Percentiles rank a stretch among this genome's conserved stretches.
These are phyloP conservation scores for Ophion costatus DNA, from an alignment of 2,888 invertebrate genomes.

Conservation along the genomic window DNA sequence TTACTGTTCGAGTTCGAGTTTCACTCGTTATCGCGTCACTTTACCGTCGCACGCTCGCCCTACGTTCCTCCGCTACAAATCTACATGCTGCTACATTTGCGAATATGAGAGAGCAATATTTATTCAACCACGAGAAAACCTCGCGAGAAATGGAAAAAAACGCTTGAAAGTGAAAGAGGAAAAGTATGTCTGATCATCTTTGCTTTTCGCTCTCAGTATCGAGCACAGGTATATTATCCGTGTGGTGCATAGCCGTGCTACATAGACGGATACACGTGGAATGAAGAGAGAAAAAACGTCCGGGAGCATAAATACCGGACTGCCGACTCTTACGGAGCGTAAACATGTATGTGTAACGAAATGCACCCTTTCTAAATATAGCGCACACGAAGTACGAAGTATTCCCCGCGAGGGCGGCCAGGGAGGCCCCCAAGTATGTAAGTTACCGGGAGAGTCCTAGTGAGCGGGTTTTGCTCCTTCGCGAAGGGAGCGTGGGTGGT, in stretches of 20 bases:
- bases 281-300: background rate
- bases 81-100: too few species aligned
- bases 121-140: background rate
- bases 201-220: too few species aligned
- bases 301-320: slow-evolving; percentile 28
- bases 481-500: slow-evolving; percentile 59
- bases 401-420: slow-evolving; percentile 34
- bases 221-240: too few species aligned
- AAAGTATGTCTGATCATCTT: too few species aligned
- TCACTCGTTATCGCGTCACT: slow-evolving; percentile 50
- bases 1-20: slow-evolving; percentile 41
- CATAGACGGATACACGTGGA: too few species aligned
- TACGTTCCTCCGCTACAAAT: too few species aligned
- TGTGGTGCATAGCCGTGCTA: too few species aligned
- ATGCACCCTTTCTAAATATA: slow-evolving; percentile 52
- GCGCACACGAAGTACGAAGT: slow-evolving; percentile 11
- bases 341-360: slow-evolving; percentile 20
- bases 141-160: background rate
- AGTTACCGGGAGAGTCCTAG: slow-evolving; percentile 28
- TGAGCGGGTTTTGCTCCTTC: slow-evolving; percentile 44
- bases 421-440: slow-evolving; percentile 13
- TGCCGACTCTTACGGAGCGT: slow-evolving; percentile 1
- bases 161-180: too few species aligned
- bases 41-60: background rate
- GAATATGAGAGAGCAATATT: background rate